A percentile compares a stretch with the other conserved stretches of the same genome.
Conservation (phyloP, 2,888 invertebrate genomes). For the Polydrusus tereticollis region DNA sequence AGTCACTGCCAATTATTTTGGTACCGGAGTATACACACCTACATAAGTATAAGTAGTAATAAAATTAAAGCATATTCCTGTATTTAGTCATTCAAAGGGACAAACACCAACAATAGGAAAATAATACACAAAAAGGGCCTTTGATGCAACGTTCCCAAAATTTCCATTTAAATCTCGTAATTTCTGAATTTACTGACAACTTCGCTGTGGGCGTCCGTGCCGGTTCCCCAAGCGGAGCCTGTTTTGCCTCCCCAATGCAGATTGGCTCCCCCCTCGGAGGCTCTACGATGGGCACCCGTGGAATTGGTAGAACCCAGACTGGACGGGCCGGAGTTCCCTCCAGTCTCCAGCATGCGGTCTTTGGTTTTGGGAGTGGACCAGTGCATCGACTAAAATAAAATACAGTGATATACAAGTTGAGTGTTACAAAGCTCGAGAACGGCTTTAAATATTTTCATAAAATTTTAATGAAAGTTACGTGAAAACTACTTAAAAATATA, state of each 20-base stretch:
- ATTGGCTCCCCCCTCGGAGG: slow-evolving; percentile 90
- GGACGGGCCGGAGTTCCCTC: slow-evolving; percentile 72
- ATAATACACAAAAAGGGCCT: slow-evolving; percentile 10
- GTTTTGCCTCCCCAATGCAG: slow-evolving; percentile 74
- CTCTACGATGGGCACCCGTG: slow-evolving; percentile 76
- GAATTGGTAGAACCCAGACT: slow-evolving; percentile 70
- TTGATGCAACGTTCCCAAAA: slow-evolving; percentile 20
- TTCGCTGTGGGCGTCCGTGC: slow-evolving; percentile 83
- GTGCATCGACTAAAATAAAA: slow-evolving; percentile 82
- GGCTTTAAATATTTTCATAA: background rate
- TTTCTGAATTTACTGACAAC: slow-evolving; percentile 90
- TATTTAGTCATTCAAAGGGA: background rate
- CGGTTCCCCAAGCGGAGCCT: slow-evolving; percentile 70
- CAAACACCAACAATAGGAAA: slow-evolving; percentile 16
- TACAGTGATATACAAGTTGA: no score
- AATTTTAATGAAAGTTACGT: background rate
- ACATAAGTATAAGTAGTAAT: no score
- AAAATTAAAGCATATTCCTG: background rate
- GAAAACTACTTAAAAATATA: no score
- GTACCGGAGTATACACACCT: no score
- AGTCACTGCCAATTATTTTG: no score
- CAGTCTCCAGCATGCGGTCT: slow-evolving; percentile 84
- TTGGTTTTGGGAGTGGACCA: slow-evolving; percentile 93
- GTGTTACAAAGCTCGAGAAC: no score
- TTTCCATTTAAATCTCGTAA: slow-evolving; percentile 85